Conservation (phyloP, 2,888 invertebrate genomes). For the Argyresthia goedartella region DNA sequence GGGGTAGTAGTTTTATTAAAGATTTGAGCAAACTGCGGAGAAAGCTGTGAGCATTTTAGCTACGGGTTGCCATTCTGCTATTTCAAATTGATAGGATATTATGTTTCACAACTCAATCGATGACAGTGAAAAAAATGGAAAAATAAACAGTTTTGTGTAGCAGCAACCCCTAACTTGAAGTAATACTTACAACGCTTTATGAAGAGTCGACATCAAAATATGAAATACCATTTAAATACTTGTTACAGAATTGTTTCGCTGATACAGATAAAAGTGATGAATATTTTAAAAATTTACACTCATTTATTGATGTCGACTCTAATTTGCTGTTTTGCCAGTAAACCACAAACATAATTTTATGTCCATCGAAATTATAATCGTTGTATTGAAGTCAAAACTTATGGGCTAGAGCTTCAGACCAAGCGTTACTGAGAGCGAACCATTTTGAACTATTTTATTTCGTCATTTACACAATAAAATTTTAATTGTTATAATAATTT, state of each 20-base stretch:
- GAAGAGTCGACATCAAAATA: no score
- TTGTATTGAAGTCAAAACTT: not conserved
- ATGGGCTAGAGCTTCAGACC: constrained; percentile 22
- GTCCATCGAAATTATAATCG: not conserved
- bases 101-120: not conserved
- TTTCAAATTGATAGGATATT: not conserved
- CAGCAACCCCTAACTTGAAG: not conserved
- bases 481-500: constrained; percentile 66
- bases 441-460: constrained; percentile 42
- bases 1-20: constrained; percentile 39
- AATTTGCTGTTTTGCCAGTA: no score
- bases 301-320: not conserved
- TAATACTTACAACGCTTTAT: not conserved
- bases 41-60: constrained; percentile 61
- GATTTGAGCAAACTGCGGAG: constrained; percentile 60
- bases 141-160: no score
- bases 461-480: constrained; percentile 62
- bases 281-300: no score
- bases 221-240: no score
- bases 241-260: no score
- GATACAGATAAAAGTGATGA: no score
- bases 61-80: constrained; percentile 40
- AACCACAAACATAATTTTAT: no score
- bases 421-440: constrained; percentile 41
- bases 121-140: no score